Conservation (phyloP, 1,140 invertebrate genomes). For the Drosophila rufa region DNA sequence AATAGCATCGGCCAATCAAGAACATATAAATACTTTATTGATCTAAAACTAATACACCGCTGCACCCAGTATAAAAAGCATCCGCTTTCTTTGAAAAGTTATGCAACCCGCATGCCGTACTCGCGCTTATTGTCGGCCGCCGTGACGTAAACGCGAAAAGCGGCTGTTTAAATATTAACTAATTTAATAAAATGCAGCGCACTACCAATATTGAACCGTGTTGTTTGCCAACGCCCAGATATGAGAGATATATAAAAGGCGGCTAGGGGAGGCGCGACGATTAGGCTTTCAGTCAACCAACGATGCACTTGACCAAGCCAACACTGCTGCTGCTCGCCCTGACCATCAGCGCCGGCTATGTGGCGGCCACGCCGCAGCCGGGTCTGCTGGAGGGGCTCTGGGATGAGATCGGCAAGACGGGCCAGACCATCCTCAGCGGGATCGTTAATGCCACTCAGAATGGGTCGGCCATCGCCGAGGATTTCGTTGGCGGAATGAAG, state of each 20-base stretch:
- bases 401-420: conserved; percentile 7
- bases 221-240: conserved; percentile 5
- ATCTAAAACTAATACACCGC: neutral
- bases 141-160: conserved; percentile 6
- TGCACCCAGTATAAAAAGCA: conserved; percentile 5
- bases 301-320: conserved; percentile 61
- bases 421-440: conserved; percentile 14
- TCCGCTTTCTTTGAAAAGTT: conserved; percentile 17
- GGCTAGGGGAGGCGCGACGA: neutral
- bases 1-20: neutral
- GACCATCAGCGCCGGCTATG: conserved; percentile 44
- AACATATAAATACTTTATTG: no score
- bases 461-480: conserved; percentile 5
- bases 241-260: conserved; percentile 48
- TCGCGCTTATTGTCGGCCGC: neutral
- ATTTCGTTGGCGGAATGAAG: neutral
- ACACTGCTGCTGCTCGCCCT: conserved; percentile 53
- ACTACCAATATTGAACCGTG: conserved; percentile 47
- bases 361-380: conserved; percentile 18
- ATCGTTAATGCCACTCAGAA: conserved; percentile 4
- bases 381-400: conserved; percentile 24
- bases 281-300: conserved; percentile 22
- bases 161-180: conserved; percentile 70
- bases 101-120: conserved; percentile 24
- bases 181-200: conserved; percentile 41